phyloP scores from a whole-genome alignment of 1,140 invertebrate species.

The Acromyrmex charruanus region DNA sequence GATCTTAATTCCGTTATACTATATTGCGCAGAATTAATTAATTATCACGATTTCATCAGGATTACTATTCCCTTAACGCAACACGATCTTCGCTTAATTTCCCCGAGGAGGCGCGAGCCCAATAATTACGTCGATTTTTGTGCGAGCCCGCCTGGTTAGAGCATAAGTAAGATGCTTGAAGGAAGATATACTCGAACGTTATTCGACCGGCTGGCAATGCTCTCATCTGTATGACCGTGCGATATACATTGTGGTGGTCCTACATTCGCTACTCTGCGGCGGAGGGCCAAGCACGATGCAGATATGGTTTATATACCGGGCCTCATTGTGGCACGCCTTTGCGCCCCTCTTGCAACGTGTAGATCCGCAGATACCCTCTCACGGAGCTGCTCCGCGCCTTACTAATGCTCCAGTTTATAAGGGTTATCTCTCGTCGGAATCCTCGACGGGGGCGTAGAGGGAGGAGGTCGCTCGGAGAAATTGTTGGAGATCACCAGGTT shows the following conservation, averaged over 20 bases:
- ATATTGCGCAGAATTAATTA: conserved; percentile 43
- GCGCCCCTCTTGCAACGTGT: conserved; percentile 71
- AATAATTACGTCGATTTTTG: conserved; percentile 72
- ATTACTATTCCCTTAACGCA: conserved; percentile 40
- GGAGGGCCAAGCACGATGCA: conserved; percentile 68
- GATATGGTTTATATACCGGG: conserved; percentile 75
- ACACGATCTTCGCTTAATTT: conserved; percentile 54
- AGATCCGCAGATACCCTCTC: conserved; percentile 74
- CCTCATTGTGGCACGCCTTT: conserved; percentile 75
- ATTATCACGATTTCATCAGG: conserved; percentile 26
- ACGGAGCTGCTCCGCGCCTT: conserved; percentile 78
- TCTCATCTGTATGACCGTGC: conserved; percentile 70
- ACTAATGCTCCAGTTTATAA: conserved; percentile 86
- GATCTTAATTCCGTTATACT: neutral
- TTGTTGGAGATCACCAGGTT: conserved; percentile 26
- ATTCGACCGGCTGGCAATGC: conserved; percentile 57
- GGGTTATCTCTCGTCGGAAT: conserved; percentile 82
- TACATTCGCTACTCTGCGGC: conserved; percentile 48
- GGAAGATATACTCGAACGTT: conserved; percentile 67
- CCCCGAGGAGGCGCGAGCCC: conserved; percentile 58
- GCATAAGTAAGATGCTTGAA: conserved; percentile 62
- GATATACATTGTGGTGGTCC: conserved; percentile 75
- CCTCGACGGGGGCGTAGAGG: conserved; percentile 59
- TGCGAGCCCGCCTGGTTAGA: conserved; percentile 38
- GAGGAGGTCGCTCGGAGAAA: conserved; percentile 55